Evolutionary conservation across 2,888 invertebrate species (phyloP), one percentile per base, ranked within the genome.

Genomic region (Pheosia gnoma): DNA sequence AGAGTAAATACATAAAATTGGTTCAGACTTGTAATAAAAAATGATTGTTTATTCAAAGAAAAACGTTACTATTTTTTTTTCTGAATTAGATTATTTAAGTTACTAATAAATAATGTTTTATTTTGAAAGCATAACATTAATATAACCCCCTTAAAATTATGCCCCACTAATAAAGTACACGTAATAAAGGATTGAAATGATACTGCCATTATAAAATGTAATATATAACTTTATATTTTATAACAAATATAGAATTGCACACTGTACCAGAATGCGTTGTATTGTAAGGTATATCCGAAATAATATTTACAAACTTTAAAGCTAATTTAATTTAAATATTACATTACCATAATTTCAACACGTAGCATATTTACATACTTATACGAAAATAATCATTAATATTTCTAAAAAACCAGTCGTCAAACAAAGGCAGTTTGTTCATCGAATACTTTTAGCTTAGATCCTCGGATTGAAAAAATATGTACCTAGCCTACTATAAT

Each of bases 161-260:
- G 2, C 25, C 25, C 25, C 25, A 25, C 25, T 25, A 25, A 25
- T 25, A 25, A 25, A 25, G 25, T 25, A 25, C 25, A 25, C 25
- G 25, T 25, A 8, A 51, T 51, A n/a, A 53, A 53, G 37, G 51
- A 11, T 53, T 36, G n/a, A 67, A 82, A 81, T 79, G 66, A 85
- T 79, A 82, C 70, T 60, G 68, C 57, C 67, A 60, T 57, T 63
- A 71, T 71, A 70, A 72, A 79, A 81, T 80, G 79, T 76, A 74
- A 83, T 86, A 83, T 86, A 84, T 85, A 90, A 89, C 86, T 92
- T 92, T 91, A 88, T 93, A 90, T 91, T 93, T 91, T 92, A 84
- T 93, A 93, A 93, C 93, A 93, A 93, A 92, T 93, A 93, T 93
- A 92, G 85, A 90, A 86, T 86, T 81, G 84, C 85, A 87, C 80